Base-by-base conservation (phyloP, 2,888 invertebrate genomes). In the Quadroppia sp. region DNA sequence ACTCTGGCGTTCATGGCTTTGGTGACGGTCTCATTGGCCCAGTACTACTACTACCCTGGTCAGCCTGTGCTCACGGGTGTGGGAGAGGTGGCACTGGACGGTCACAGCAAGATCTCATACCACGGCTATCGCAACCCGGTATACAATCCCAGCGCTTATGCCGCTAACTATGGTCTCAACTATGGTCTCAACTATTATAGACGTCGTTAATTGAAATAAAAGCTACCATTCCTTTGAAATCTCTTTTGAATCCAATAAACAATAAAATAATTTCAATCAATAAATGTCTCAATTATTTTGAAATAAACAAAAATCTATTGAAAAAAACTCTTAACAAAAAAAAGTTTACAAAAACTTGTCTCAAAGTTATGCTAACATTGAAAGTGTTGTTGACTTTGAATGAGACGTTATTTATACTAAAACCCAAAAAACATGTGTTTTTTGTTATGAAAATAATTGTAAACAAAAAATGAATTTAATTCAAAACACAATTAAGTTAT, bases 51-150 rank as follows among this genome's bases (percentile, higher is more conserved):
- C 36, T 28, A 20, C 7, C 20, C 20, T n/a, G 61, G 61, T 25
- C 61, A 61, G n/a, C 28, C 30, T 17, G 32, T 61, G 4, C 32
- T 61, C 6, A 61, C 61, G 2, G 61, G 61, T 17, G 61, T 61
- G 30, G 61, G 61, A 4, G 61, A 61, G 32, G 30, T 61, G 2
- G 61, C 61, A 17, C 30, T 28, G 30, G 61, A 61, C 32, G 61
- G 61, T 32, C 61, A 61, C 61, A 64, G 64, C 40, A 64, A 64
- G 20, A 64, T 64, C 36, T 20, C 36, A 36, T 64, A 64, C 20
- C 64, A 64, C 25, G 64, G 64, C 17, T 64, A 64, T 13, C n/a
- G n/a, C 36, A 64, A 36, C 20, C 64, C 64, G 1, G 1, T n/a
- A 4, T 1, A 20, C 3, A 64, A 28, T 59, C 53, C 53, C 4